Percentiles rank a stretch among this genome's conserved stretches.
These are phyloP conservation scores for Drosophila pullipes DNA, from an alignment of 2,888 invertebrate species.

Conservation along the genomic window DNA sequence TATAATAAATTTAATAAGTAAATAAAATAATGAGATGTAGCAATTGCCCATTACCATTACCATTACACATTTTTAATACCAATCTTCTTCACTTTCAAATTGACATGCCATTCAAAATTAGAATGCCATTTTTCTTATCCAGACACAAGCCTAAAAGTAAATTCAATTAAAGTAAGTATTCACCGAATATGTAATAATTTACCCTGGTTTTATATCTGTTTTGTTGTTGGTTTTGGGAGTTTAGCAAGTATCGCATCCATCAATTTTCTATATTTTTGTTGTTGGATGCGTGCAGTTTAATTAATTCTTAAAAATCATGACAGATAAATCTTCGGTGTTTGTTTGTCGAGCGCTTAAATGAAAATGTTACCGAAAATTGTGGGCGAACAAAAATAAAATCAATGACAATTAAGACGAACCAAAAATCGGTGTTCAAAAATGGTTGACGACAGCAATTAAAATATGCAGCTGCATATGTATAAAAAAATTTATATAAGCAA, in stretches of 20 bases:
- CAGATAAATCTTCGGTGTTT: conserved; percentile 41
- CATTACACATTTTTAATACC: background rate
- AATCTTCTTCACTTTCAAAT: background rate
- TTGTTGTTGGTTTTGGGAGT: background rate
- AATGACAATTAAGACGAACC: background rate
- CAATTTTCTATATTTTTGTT: conserved; percentile 35
- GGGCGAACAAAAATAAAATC: conserved; percentile 4
- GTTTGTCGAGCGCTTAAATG: conserved; percentile 33
- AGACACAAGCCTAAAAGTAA: background rate
- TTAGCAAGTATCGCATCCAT: conserved; percentile 37
- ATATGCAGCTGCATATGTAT: conserved; percentile 33
- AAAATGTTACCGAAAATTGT: conserved; percentile 1
- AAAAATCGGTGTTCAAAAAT: conserved; percentile 17
- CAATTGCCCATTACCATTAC: background rate
- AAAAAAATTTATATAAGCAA: background rate
- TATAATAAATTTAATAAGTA: background rate
- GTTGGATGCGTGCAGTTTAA: conserved; percentile 32
- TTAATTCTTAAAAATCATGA: conserved; percentile 28
- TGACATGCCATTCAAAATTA: background rate
- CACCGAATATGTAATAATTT: background rate
- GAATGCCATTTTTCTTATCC: background rate
- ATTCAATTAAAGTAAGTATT: background rate
- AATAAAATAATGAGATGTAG: background rate
- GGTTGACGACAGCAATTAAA: conserved; percentile 52
- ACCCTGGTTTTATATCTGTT: background rate